phyloP scores from a whole-genome alignment of 2,888 invertebrate genomes.

The Chloromyia formosa region DNA sequence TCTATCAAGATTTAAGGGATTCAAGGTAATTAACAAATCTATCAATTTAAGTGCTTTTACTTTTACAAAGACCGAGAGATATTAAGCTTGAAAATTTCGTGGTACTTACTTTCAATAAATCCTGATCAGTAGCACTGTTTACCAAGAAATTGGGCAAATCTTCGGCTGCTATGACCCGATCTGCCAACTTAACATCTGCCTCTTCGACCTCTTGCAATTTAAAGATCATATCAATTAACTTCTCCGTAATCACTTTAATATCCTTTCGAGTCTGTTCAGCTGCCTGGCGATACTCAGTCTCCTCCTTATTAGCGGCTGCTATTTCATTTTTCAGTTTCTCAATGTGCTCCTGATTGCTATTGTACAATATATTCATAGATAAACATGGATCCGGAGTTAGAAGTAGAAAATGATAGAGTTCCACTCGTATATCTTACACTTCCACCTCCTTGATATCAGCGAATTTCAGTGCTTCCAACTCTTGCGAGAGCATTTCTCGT shows the following conservation, averaged over 20 bases:
- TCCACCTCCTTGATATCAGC: constrained; percentile 82
- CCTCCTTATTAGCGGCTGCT: constrained; percentile 64
- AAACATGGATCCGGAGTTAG: no score
- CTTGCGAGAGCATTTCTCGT: constrained; percentile 71
- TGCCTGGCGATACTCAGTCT: constrained; percentile 61
- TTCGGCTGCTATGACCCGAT: constrained; percentile 55
- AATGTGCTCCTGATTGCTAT: constrained; percentile 77
- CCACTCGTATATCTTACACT: constrained; percentile 68
- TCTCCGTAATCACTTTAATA: constrained; percentile 60
- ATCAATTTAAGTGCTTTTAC: no score
- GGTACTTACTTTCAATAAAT: constrained; percentile 57
- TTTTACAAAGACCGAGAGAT: no score
- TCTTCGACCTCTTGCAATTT: constrained; percentile 63
- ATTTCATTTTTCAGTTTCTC: constrained; percentile 72
- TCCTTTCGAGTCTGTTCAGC: constrained; percentile 58
- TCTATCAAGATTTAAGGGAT: no score
- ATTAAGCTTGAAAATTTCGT: no score
- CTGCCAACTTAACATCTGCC: constrained; percentile 55
- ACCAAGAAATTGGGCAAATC: constrained; percentile 58
- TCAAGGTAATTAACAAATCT: no score
- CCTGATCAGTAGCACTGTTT: constrained; percentile 58
- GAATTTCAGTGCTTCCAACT: constrained; percentile 80
- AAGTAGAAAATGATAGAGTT: no score
- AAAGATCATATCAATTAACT: constrained; percentile 62
- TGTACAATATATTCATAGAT: no score